These are phyloP conservation scores for Stictocephala bisonia DNA, from an alignment of 2,888 invertebrate species.

Conservation along the genomic window DNA sequence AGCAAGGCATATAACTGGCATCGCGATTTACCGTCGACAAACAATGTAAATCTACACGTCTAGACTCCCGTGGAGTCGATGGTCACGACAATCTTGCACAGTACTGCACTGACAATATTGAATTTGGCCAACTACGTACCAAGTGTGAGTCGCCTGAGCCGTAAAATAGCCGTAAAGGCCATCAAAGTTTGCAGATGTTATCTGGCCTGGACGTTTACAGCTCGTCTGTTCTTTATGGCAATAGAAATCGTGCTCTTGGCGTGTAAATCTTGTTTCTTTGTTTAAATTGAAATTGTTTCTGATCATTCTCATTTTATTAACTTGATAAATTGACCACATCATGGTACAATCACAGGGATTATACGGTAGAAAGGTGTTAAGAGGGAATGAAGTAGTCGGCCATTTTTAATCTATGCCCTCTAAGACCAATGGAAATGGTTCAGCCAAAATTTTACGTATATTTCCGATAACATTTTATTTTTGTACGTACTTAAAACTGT, in stretches of 20 bases:
- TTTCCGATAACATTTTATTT: no score
- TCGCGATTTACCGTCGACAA: constrained; percentile 8
- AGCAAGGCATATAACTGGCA: constrained; percentile 2
- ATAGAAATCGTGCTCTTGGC: not conserved
- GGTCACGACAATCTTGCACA: not conserved
- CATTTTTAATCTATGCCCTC: no score
- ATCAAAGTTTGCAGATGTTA: constrained; percentile 26
- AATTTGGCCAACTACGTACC: not conserved
- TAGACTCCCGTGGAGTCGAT: constrained; percentile 4
- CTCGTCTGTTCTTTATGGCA: constrained; percentile 2
- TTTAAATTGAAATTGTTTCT: constrained; percentile 37
- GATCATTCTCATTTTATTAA: no score
- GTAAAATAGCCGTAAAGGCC: constrained; percentile 25
- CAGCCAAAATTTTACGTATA: no score
- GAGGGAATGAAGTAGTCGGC: no score
- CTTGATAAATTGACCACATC: no score
- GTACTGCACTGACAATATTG: not conserved
- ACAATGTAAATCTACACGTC: constrained; percentile 33
- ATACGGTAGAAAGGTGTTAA: no score
- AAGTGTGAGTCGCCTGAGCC: constrained; percentile 1
- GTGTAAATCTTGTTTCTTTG: constrained; percentile 32
- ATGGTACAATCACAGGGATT: no score
- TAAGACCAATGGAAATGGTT: no score
- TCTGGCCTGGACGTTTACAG: constrained; percentile 8
- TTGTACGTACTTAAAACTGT: no score